Evolutionary conservation across 2,113 vertebrate genomes (phyloP), one percentile per base, ranked within the genome.

Genomic region (Aegotheles bennettii): DNA sequence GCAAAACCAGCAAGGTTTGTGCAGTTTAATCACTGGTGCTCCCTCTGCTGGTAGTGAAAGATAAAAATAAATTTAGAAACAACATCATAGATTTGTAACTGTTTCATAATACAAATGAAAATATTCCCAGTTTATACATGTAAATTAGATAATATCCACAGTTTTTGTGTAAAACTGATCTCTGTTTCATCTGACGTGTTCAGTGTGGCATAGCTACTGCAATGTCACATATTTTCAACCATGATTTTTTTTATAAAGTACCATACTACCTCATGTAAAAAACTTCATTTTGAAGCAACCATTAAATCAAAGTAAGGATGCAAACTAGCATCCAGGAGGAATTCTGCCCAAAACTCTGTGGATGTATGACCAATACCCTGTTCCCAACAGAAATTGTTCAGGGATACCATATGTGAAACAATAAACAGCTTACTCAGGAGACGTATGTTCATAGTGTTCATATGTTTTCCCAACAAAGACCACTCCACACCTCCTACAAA

Each of bases 21-120:
- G 56, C n/a, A 18, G 95, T 53, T 95, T 84, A 92, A 57, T 96
- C 95, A 42, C 92, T 68, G 84, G 83, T 95, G 97, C 98, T 97
- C 98, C 98, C 98, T 98, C 98, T 98, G 97, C 97, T 98, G 98
- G 98, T 74, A 86, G 42, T 87, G 75, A 98, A 73, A 88, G 74
- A 67, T 48, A 60, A 80, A 73, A 93, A 67, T 53, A 57, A 87
- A 81, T 94, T 73, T 51, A 60, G 64, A 79, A 53, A 23, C 10
- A 36, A 19, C 36, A 57, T 74, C 43, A 42, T 48, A 65, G 81
- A 85, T 89, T 79, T 94, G 26, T 3, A 93, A 60, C 64, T 63
- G 57, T 35, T 76, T 53, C 78, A 28, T 71, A 56, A 71, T 28
- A 84, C 48, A 87, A 92, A 87, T 40, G 29, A 84, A 92, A 91